Evolutionary conservation across 2,113 vertebrate genomes (phyloP), one percentile per base, ranked within the genome.

Genomic region (Salminus brasiliensis): DNA sequence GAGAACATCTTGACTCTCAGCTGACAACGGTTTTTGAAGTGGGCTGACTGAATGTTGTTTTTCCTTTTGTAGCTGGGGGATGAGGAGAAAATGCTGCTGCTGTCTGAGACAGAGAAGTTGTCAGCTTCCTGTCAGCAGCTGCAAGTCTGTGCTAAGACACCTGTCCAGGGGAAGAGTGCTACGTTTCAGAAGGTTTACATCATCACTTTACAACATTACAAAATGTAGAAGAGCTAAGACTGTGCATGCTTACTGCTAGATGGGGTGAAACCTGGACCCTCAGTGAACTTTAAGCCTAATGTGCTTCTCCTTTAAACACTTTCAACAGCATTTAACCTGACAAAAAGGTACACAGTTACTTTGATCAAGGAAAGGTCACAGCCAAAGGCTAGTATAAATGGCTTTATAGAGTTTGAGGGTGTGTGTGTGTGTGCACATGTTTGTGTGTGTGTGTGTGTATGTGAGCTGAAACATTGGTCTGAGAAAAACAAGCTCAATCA

Each of bases 71-170:
- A 99, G 97, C 91, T 97, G 86, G 91, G 91, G 53, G 91, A 95
- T 73, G 95, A 97, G 70, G 95, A 98, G 74, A 96, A 94, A 88
- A 86, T 92, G 78, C 84, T 91, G 81, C 90, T 99, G 89, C 88
- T 94, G 68, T 81, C 95, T 84, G 96, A 99, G 92, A 93, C 93
- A 83, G 97, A 99, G 88, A 98, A 96, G 83, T 92, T 99, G 84
- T 83, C 92, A 83, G 89, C 93, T 9, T 74, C 94, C 0, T 96
- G 96, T 89, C 96, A 95, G 57, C 96, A 98, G 87, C 94, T 98
- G 60, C 97, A 98, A 87, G 86, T 93, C 77, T 94, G 94, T 76
- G 92, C 93, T 60, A 97, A 92, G 87, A 88, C 93, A 53, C 92
- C 94, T 34, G 91, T 92, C 65, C 97, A 98, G 91, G 96, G 95